A percentile compares a stretch with the other conserved stretches of the same genome.
Conservation (phyloP, 2,888 invertebrate species). For the Drosophila kanekoi region DNA sequence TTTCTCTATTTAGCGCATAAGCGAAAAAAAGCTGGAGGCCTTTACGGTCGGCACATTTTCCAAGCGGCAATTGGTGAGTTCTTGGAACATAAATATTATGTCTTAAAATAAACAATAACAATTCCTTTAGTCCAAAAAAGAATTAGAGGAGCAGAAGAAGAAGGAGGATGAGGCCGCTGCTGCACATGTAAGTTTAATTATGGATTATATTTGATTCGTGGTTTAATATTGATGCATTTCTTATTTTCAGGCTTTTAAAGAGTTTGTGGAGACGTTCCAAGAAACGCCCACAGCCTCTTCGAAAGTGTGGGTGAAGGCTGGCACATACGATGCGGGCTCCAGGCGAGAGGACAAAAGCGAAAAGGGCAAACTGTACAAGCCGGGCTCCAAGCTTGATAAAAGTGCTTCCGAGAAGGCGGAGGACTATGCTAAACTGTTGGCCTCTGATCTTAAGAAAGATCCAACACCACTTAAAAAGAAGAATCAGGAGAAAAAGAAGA, state of each 20-base stretch:
- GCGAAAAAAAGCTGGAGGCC: constrained; percentile 91
- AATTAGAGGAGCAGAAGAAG: constrained; percentile 93
- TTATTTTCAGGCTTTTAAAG: constrained; percentile 92
- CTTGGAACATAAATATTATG: background rate
- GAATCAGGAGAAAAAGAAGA: constrained; percentile 95
- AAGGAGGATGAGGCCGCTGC: constrained; percentile 96
- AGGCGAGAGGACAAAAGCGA: constrained; percentile 96
- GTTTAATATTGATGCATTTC: background rate
- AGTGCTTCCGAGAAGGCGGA: constrained; percentile 89
- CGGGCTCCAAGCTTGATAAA: constrained; percentile 91
- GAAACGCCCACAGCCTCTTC: constrained; percentile 91
- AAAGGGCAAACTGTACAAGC: constrained; percentile 96
- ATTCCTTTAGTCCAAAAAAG: constrained; percentile 88
- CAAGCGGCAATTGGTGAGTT: constrained; percentile 86
- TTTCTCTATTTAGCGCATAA: constrained; percentile 86
- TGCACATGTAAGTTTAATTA: constrained; percentile 89
- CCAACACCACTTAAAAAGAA: constrained; percentile 88
- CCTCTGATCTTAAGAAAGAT: constrained; percentile 89
- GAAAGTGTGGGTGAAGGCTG: constrained; percentile 99
- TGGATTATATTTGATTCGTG: accelerated
- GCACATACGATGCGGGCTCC: constrained; percentile 97
- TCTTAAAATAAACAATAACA: background rate
- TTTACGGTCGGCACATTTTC: constrained; percentile 91
- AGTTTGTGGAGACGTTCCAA: constrained; percentile 98
- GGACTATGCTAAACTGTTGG: constrained; percentile 88